Base-by-base conservation (phyloP, 2,888 invertebrate species). In the Andrena fulva region DNA sequence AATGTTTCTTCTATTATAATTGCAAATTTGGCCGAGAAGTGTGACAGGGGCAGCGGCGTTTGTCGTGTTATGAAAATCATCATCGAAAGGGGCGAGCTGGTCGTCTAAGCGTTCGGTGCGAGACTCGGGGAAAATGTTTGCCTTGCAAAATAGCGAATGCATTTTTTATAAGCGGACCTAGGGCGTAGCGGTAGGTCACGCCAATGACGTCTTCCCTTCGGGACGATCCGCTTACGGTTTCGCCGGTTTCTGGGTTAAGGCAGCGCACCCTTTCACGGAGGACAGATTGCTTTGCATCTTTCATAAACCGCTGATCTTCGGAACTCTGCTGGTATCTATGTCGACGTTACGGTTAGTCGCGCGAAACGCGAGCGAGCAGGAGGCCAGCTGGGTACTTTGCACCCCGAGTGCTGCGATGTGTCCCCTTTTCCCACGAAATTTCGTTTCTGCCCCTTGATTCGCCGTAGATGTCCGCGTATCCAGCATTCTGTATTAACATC, bases 241-340 rank as follows among this genome's bases (percentile, higher is more conserved):
- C 66, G 67, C 50, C 60, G 80, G 85, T 86, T 90, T 90, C 83
- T 89, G 63, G 90, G 90, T 91, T 89, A 90, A 89, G 80, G 80
- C 83, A 79, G 76, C 85, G 70, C 68, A 80, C 76, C 82, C 87
- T 88, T 89, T 88, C 85, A 86, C 77, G 67, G 80, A 71, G 73
- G 72, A 86, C 82, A 91, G 89, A 92, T 91, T 91, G 91, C 89
- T 77, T 75, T 91, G 92, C 90, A 91, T 92, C 80, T 90, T 92
- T 91, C 87, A 92, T 89, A 85, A 87, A 87, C 78, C 69, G 80
- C 79, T 82, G 80, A 88, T 88, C 84, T 85, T 80, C 75, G 81
- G 66, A 80, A 79, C 84, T 78, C 71, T 67, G 56, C 27, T 2
- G 24, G 69, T 31, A 59, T 67, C 80, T 50, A 56, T 52, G 31